These are phyloP conservation scores for Dryobotodes eremita DNA, from an alignment of 2,888 invertebrate genomes.

Conservation along the genomic window DNA sequence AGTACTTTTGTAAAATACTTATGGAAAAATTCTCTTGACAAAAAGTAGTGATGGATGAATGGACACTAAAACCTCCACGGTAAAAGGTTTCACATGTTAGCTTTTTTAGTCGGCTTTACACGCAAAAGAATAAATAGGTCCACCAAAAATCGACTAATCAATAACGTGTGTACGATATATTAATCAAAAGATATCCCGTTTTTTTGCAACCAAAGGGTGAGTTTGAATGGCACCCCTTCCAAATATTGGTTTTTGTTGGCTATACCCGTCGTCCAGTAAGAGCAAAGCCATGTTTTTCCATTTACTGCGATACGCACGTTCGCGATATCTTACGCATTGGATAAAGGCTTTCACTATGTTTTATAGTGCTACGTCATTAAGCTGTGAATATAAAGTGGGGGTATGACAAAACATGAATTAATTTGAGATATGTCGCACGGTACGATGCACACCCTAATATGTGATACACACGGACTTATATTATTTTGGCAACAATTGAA, in stretches of 20 bases:
- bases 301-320: slow-evolving; percentile 84
- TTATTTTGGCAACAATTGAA: slow-evolving; percentile 30
- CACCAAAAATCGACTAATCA: slow-evolving; percentile 68
- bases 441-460: slow-evolving; percentile 82
- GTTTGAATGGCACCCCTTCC: slow-evolving; percentile 88
- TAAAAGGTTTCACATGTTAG: slow-evolving; percentile 65
- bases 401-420: slow-evolving; percentile 91
- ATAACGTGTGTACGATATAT: slow-evolving; percentile 77
- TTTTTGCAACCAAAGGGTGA: slow-evolving; percentile 87
- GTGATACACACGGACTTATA: slow-evolving; percentile 48
- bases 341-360: slow-evolving; percentile 84
- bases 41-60: slow-evolving; percentile 35
- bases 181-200: slow-evolving; percentile 88
- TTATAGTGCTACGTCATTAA: slow-evolving; percentile 89
- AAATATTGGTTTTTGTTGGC: slow-evolving; percentile 90
- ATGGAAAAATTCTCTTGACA: slow-evolving; percentile 2
- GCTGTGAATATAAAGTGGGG: slow-evolving; percentile 88
- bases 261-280: slow-evolving; percentile 85
- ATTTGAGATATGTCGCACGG: slow-evolving; percentile 90
- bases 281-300: slow-evolving; percentile 90
- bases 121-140: slow-evolving; percentile 56
- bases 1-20: slow-evolving; percentile 5
- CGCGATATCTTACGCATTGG: slow-evolving; percentile 82
- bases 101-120: slow-evolving; percentile 49
- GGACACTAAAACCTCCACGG: slow-evolving; percentile 31